These are phyloP conservation scores for Phalacrocorax brasilianus DNA, from an alignment of 2,113 vertebrate species.

Conservation along the genomic window DNA sequence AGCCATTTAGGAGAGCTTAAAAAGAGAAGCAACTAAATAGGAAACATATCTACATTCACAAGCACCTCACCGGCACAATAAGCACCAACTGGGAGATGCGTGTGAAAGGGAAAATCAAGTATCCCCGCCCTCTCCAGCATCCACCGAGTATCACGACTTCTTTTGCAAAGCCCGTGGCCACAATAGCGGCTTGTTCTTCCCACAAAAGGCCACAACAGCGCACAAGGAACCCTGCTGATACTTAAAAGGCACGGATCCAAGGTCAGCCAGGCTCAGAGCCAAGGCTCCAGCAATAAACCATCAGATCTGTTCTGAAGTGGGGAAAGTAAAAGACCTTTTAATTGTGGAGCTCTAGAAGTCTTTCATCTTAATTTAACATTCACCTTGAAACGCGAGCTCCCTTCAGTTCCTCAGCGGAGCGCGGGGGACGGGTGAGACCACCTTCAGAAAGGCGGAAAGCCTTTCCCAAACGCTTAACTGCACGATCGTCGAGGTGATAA, in stretches of 20 bases:
- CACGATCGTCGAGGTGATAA: accelerated
- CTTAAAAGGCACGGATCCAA: slow-evolving; percentile 15
- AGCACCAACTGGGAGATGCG: accelerated
- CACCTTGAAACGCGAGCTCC: neutral
- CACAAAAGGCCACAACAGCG: slow-evolving; percentile 5
- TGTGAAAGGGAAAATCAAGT: neutral
- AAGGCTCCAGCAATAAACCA: slow-evolving; percentile 26
- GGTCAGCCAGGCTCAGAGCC: slow-evolving; percentile 45
- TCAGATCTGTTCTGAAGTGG: neutral
- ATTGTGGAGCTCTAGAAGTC: neutral
- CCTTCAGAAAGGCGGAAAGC: neutral
- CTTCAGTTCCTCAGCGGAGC: neutral
- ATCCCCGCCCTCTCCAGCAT: neutral
- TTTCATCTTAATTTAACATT: neutral
- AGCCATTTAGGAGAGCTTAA: neutral
- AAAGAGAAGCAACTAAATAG: neutral
- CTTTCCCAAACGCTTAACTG: accelerated
- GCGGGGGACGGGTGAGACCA: accelerated
- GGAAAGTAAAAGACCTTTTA: slow-evolving; percentile 27
- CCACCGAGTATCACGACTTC: neutral
- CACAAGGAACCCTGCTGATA: slow-evolving; percentile 37
- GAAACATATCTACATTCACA: neutral
- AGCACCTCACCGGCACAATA: neutral
- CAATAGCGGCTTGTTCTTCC: slow-evolving; percentile 15
- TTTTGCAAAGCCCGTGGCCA: neutral